Percentiles rank a stretch among this genome's conserved stretches.
Conservation (phyloP, 2,113 vertebrate genomes). For the Tachuris rubrigastra region DNA sequence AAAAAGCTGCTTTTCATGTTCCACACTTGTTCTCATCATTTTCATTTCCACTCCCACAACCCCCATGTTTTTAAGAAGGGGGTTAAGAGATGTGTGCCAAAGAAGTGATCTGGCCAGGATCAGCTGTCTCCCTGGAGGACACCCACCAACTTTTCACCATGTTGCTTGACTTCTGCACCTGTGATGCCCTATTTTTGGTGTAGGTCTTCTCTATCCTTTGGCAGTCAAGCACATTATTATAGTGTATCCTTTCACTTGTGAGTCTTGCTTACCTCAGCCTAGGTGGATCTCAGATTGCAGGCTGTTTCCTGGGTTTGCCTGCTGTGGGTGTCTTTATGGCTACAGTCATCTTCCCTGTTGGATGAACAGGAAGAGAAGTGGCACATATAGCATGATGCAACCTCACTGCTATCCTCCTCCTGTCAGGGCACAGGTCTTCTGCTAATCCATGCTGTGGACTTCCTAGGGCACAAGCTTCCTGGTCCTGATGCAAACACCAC, state of each 20-base stretch:
- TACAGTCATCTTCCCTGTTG: neutral
- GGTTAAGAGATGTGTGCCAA: neutral
- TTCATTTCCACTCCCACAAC: neutral
- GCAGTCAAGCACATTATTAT: neutral
- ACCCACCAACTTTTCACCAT: neutral
- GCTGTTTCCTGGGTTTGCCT: neutral
- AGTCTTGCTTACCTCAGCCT: neutral
- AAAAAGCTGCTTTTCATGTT: neutral
- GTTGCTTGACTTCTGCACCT: neutral
- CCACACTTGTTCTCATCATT: neutral
- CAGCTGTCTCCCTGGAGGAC: neutral
- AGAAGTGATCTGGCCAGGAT: neutral
- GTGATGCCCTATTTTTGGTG: neutral
- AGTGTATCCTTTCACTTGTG: neutral
- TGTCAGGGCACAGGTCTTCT: neutral
- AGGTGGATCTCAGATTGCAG: neutral
- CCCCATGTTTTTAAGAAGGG: neutral
- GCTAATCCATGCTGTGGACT: neutral
- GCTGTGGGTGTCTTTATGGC: neutral
- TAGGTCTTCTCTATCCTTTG: neutral
- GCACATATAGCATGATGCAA: neutral
- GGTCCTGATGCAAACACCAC: neutral
- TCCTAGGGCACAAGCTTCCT: neutral
- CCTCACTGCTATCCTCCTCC: neutral
- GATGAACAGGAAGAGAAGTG: neutral